phyloP scores from a whole-genome alignment of 1,140 invertebrate genomes.

The Caenorhabditis inopinata region DNA sequence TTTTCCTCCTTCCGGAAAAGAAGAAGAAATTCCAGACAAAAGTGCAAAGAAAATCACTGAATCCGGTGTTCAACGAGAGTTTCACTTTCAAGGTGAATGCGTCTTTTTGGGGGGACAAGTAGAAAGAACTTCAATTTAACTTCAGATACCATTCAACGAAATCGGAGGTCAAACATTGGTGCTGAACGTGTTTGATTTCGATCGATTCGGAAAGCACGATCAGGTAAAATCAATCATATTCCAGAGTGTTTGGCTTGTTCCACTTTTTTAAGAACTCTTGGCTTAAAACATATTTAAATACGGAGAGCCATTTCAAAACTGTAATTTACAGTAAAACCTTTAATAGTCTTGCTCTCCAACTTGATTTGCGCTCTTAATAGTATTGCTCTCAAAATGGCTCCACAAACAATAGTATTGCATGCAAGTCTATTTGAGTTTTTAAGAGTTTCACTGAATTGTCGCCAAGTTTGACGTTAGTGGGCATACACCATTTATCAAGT shows the following conservation, averaged over 20 bases:
- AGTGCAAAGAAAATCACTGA: conserved; percentile 67
- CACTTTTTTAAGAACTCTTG: no score
- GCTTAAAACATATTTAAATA: no score
- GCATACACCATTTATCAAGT: no score
- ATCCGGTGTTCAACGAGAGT: conserved; percentile 68
- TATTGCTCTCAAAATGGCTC: no score
- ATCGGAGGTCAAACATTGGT: conserved; percentile 69
- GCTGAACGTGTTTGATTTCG: conserved; percentile 86
- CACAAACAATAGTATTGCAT: no score
- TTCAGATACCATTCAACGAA: conserved; percentile 64
- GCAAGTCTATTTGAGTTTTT: no score
- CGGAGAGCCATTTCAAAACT: no score
- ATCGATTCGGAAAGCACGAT: conserved; percentile 83
- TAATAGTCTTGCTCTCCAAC: no score
- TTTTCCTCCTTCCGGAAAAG: conserved; percentile 67
- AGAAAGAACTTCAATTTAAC: not conserved
- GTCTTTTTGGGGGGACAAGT: not conserved
- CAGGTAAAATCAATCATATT: conserved; percentile 65
- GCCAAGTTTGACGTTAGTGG: no score
- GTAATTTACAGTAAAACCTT: no score
- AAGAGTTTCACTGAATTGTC: no score
- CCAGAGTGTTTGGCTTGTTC: not conserved
- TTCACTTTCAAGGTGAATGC: conserved; percentile 63
- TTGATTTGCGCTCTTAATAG: no score
- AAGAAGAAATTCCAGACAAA: conserved; percentile 69